A percentile compares a stretch with the other conserved stretches of the same genome.
Evolutionary conservation across 2,888 invertebrate species (phyloP).

Genomic region (Catonia carolina): DNA sequence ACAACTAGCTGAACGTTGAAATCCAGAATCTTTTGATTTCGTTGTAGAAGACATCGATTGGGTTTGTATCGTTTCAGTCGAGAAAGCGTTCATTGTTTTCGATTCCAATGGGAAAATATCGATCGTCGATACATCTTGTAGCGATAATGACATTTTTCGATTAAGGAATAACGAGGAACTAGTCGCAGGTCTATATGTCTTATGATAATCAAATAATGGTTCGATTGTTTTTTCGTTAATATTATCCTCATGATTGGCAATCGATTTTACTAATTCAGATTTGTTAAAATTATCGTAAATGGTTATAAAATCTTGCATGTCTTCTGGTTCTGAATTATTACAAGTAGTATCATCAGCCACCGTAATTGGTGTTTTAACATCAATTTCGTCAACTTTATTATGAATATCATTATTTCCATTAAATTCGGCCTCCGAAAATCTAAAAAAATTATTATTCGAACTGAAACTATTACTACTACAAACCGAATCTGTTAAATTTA

Average conservation of each 20-base stretch:
- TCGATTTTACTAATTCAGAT: neutral
- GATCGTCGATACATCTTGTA: constrained; percentile 32
- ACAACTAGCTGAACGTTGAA: constrained; percentile 34
- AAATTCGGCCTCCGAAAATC: neutral
- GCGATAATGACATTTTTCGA: constrained; percentile 30
- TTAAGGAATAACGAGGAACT: neutral
- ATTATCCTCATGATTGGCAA: neutral
- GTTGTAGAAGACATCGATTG: constrained; percentile 29
- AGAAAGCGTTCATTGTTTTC: constrained; percentile 17
- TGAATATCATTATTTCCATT: neutral
- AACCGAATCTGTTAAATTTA: constrained; percentile 12
- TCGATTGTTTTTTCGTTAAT: neutral
- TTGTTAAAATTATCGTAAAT: constrained; percentile 9
- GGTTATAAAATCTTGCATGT: constrained; percentile 1
- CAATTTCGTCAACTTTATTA: neutral
- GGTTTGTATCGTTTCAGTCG: constrained; percentile 22
- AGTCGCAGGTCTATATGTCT: neutral
- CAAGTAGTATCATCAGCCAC: neutral
- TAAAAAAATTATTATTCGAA: constrained; percentile 2
- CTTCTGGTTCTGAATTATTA: constrained; percentile 9
- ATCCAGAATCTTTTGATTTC: constrained; percentile 34
- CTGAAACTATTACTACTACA: constrained; percentile 8
- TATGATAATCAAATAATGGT: neutral
- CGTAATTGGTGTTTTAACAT: neutral
- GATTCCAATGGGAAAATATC: constrained; percentile 19